Evolutionary conservation across 2,797 vertebrate species (phyloP), one percentile per base, ranked within the genome.

Genomic region (Australoheros facetus): DNA sequence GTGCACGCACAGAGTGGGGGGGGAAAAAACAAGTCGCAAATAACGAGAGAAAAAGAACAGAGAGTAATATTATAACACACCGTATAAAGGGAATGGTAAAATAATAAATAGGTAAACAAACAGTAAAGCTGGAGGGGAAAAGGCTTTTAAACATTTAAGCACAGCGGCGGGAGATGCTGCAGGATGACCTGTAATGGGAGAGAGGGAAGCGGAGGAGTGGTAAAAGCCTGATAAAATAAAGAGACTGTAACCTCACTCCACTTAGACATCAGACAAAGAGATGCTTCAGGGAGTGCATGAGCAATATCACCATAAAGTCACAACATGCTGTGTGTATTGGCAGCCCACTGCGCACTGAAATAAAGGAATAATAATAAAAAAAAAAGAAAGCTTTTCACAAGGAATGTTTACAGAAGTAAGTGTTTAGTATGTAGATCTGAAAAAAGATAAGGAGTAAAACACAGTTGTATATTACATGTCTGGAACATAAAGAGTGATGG

Each of bases 91-190:
- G 32, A 55, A 80, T 66, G 32, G 82, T 89, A 83, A 93, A 92
- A 92, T 85, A 93, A 93, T 91, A 93, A 92, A 93, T 81, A 88
- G 79, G 84, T 90, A 89, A 92, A 94, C 91, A 95, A 93, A 92
- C 87, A 85, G 90, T 89, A 89, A 88, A 91, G 80, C 83, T 84
- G 85, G 90, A 87, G 79, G 81, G 71, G 73, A 80, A 91, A 90
- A 87, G 84, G 92, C 93, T 95, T 95, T 95, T 93, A 93, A 94
- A 95, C 90, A 94, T 94, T 95, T 93, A 95, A 93, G 91, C 85
- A 7, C 16, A 75, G 80, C n/a, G 23, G 72, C 26, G 42, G 85
- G 88, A 93, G 85, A 92, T 86, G 81, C 79, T 23, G 60, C 75
- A 80, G 51, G 75, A 87, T 93, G 92, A 93, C 87, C 90, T 91